Percentiles rank a stretch among this genome's conserved stretches.
These are phyloP conservation scores for Gisinianus flammeolus DNA, from an alignment of 2,888 invertebrate genomes.

Conservation along the genomic window DNA sequence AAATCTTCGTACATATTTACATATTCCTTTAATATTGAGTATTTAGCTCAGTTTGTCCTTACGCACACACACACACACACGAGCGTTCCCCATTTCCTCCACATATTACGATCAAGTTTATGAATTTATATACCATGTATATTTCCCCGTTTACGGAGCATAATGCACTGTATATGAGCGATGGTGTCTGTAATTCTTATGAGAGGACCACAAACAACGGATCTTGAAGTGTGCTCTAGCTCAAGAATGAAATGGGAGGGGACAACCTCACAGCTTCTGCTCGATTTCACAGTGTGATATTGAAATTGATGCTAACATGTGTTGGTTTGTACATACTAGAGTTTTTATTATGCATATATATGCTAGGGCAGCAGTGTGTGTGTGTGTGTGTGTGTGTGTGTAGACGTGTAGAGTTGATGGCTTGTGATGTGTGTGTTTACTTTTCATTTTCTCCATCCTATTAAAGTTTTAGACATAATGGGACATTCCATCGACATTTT, in stretches of 20 bases:
- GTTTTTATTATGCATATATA: neutral
- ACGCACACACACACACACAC: neutral
- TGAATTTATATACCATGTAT: too few species aligned
- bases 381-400: neutral
- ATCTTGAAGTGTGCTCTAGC: conserved; percentile 12
- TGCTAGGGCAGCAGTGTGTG: neutral
- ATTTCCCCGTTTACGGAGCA: too few species aligned
- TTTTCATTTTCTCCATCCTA: neutral
- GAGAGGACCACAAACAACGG: conserved; percentile 15
- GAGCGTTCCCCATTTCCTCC: too few species aligned
- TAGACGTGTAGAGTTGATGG: too few species aligned
- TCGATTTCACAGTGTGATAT: neutral
- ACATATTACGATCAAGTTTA: too few species aligned
- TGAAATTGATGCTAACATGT: neutral
- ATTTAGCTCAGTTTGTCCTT: too few species aligned
- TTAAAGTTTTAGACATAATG: neutral
- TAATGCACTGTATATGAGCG: too few species aligned
- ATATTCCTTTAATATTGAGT: too few species aligned
- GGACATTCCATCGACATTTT: conserved; percentile 8
- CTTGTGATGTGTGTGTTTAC: neutral
- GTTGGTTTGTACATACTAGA: neutral
- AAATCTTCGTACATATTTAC: too few species aligned
- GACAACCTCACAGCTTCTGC: neutral
- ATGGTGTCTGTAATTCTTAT: neutral
- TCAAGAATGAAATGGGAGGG: conserved; percentile 7